Percentiles rank a stretch among this genome's conserved stretches.
These are phyloP conservation scores for Eugnorisma glareosa DNA, from an alignment of 2,888 invertebrate genomes.

Conservation along the genomic window DNA sequence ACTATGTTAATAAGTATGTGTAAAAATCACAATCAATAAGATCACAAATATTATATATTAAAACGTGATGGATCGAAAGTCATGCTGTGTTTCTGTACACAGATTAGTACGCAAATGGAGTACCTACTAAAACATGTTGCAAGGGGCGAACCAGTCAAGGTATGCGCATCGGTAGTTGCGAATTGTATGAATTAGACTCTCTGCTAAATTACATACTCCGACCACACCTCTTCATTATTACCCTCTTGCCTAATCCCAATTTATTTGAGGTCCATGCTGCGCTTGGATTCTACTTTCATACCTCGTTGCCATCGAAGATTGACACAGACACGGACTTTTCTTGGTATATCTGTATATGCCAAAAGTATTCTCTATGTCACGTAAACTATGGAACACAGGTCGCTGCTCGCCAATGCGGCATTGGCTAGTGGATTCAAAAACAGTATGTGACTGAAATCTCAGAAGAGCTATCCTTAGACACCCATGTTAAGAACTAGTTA, in stretches of 20 bases:
- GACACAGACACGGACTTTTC: background rate
- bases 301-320: background rate
- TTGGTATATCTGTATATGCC: background rate
- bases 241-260: background rate
- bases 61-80: constrained; percentile 40
- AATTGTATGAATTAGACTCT: background rate
- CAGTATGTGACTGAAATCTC: background rate
- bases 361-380: background rate
- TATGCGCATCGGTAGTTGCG: background rate
- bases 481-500: background rate
- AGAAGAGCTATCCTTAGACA: background rate
- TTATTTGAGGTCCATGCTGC: background rate
- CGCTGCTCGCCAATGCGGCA: background rate
- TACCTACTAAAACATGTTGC: background rate
- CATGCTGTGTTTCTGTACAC: background rate
- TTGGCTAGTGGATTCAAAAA: background rate
- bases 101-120: constrained; percentile 36
- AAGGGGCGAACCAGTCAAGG: background rate
- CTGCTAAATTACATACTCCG: background rate
- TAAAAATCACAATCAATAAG: constrained; percentile 67
- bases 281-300: background rate
- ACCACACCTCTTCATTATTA: background rate
- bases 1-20: constrained; percentile 50
- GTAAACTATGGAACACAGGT: background rate
- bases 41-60: constrained; percentile 59